Percentiles rank a stretch among this genome's conserved stretches.
These are phyloP conservation scores for Clivina fossor DNA, from an alignment of 2,888 invertebrate species.

Conservation along the genomic window DNA sequence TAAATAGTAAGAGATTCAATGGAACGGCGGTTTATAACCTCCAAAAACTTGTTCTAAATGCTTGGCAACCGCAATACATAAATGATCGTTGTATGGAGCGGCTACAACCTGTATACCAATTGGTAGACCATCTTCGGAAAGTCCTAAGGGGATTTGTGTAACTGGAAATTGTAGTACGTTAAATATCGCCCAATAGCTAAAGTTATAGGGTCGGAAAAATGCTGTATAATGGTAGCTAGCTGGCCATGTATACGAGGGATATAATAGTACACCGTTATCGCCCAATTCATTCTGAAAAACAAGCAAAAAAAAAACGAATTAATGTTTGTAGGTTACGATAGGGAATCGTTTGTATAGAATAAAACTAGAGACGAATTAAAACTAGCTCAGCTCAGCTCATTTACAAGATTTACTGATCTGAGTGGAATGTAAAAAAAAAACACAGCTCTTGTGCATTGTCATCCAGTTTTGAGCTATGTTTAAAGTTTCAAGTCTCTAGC, in stretches of 20 bases:
- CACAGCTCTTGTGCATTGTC: too few species aligned
- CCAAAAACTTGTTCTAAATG: conserved; percentile 70
- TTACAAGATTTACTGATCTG: too few species aligned
- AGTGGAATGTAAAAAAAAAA: too few species aligned
- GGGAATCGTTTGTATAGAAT: too few species aligned
- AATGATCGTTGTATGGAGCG: conserved; percentile 68
- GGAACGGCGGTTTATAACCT: conserved; percentile 67
- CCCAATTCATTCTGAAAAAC: conserved; percentile 67
- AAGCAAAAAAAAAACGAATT: background rate
- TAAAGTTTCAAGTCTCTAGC: too few species aligned
- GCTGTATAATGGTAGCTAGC: conserved; percentile 83
- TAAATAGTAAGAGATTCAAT: background rate
- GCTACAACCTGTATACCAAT: conserved; percentile 80
- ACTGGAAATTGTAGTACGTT: conserved; percentile 82
- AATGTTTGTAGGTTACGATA: background rate
- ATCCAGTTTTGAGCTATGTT: too few species aligned
- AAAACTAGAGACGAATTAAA: too few species aligned
- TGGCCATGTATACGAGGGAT: conserved; percentile 76
- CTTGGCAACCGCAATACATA: conserved; percentile 72
- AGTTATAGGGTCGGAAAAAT: conserved; percentile 77
- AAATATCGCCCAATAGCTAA: conserved; percentile 81
- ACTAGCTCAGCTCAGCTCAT: too few species aligned
- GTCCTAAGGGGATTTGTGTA: conserved; percentile 82
- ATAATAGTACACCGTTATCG: conserved; percentile 78
- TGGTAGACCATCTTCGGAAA: conserved; percentile 70